These are phyloP conservation scores for Cephus nigrinus DNA, from an alignment of 2,888 invertebrate species.

Conservation along the genomic window DNA sequence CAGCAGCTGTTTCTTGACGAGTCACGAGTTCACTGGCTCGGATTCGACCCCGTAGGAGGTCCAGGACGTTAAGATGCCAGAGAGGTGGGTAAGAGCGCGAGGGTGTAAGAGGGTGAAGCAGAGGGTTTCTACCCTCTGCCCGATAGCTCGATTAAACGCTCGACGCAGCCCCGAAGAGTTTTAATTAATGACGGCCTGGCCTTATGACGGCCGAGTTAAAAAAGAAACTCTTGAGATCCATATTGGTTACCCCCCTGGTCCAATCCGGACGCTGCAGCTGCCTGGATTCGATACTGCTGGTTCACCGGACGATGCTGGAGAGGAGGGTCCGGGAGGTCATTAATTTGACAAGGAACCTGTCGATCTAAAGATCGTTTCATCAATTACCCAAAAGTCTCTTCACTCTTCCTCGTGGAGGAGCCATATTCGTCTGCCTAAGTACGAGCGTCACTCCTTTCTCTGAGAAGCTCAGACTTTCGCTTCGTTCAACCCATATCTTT, in stretches of 20 bases:
- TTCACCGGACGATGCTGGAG: neutral
- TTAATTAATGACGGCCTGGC: conserved; percentile 24
- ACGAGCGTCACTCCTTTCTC: neutral
- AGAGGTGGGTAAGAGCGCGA: neutral
- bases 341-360: conserved; percentile 37
- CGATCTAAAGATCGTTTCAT: conserved; percentile 32
- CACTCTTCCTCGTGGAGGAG: neutral
- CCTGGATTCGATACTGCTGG: neutral
- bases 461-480: neutral
- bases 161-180: conserved; percentile 16
- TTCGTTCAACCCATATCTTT: neutral
- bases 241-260: conserved; percentile 4
- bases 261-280: neutral
- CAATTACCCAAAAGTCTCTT: conserved; percentile 27
- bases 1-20: conserved; percentile 13
- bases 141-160: conserved; percentile 14
- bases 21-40: conserved; percentile 26
- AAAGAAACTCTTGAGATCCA: conserved; percentile 10
- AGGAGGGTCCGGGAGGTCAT: conserved; percentile 26
- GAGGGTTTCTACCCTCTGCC: neutral
- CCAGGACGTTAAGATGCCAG: conserved; percentile 11
- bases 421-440: neutral
- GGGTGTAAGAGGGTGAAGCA: neutral
- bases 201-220: conserved; percentile 21
- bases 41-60: conserved; percentile 39